These are phyloP conservation scores for Leptonema lineaticorne DNA, from an alignment of 1,140 invertebrate genomes.

Conservation along the genomic window DNA sequence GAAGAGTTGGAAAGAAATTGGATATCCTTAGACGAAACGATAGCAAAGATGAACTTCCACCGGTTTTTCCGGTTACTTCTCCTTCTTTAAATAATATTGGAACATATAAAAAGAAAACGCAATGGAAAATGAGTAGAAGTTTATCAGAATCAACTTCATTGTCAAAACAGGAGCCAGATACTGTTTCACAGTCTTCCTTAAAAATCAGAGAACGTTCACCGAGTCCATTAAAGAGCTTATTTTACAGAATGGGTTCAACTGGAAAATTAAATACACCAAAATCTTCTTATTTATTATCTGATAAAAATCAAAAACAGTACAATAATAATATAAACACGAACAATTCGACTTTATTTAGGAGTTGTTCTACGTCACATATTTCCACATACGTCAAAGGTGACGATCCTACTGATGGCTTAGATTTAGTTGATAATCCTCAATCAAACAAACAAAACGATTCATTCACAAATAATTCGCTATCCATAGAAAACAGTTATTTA, in stretches of 20 bases:
- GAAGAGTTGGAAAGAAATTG: conserved; percentile 75
- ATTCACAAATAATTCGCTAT: conserved; percentile 44
- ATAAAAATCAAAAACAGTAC: conserved; percentile 52
- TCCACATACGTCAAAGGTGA: conserved; percentile 76
- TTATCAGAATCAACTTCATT: conserved; percentile 51
- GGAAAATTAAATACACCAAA: conserved; percentile 68
- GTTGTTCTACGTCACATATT: conserved; percentile 73
- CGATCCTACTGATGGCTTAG: conserved; percentile 75
- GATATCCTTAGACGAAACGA: conserved; percentile 71
- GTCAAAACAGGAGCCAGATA: conserved; percentile 49
- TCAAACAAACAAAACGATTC: conserved; percentile 46
- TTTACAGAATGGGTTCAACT: conserved; percentile 73
- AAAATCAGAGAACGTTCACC: conserved; percentile 59
- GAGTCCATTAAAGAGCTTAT: conserved; percentile 70
- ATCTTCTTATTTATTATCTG: conserved; percentile 54
- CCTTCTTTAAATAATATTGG: conserved; percentile 45
- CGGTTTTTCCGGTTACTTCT: conserved; percentile 45
- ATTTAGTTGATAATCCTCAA: conserved; percentile 58
- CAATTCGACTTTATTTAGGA: conserved; percentile 63
- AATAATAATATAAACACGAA: conserved; percentile 57
- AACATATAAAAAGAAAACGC: conserved; percentile 53
- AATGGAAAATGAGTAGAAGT: conserved; percentile 55
- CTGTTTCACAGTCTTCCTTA: conserved; percentile 48
- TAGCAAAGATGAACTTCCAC: conserved; percentile 57
- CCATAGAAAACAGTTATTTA: conserved; percentile 49